Evolutionary conservation across 2,113 vertebrate species (phyloP), one percentile per base, ranked within the genome.

Genomic region (Thamnaconus septentrionalis): DNA sequence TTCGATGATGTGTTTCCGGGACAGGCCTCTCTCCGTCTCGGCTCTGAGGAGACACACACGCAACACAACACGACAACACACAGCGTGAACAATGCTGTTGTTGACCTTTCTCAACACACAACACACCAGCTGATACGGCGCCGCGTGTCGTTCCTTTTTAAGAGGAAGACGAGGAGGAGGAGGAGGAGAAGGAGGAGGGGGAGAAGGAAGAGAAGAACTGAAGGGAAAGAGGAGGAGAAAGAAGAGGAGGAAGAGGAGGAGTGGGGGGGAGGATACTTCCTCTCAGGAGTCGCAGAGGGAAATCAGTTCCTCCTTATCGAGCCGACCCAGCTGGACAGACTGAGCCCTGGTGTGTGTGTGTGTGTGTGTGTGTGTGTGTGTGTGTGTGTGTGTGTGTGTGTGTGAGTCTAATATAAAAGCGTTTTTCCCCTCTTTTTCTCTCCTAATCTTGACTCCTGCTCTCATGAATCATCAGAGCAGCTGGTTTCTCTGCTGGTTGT

Each of bases 1-100:
- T 88, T 89, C 87, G 55, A 90, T 90, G 43, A 90, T 90, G 73
- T 90, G 88, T 65, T 90, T 90, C 57, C 88, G 83, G 4, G 88
- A 90, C 12, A 90, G 69, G 41, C 88, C 88, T 73, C 88, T 80
- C 61, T 90, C 88, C 6, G 87, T 90, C 78, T 90, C 88, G 40
- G 88, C 88, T 81, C 88, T 90, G 78, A 78, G 59, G 11, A 11
- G 50, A 76, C 44, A 78, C n/a, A 65, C 56, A 65, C 7, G 9
- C 1, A 51, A 31, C 10, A 6, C 6, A 45, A 5, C 5, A 4
- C 31, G 18, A 18, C 1, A 51, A 31, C 10, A 6, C 6, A 45
- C 3, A 3, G 2, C 31, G 18, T 10, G 18, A 5, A 49, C 8
- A 11, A 6, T 6, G 47, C 4, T 8, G 47, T 8, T 7, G 7